phyloP scores from a whole-genome alignment of 1,140 invertebrate species.

The Chironomus striatipennis region DNA sequence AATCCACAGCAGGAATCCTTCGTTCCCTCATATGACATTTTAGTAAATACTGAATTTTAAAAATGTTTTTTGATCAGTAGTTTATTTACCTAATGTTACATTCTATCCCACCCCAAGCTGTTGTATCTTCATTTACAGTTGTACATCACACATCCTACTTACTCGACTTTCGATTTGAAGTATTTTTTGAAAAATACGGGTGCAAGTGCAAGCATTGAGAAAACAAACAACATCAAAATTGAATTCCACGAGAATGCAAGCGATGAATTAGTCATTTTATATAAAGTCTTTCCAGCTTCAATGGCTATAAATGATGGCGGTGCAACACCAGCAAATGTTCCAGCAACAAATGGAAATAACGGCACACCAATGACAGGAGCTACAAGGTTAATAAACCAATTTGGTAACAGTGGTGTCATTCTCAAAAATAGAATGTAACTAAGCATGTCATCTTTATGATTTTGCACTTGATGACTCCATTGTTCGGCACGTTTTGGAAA shows the following conservation, averaged over 20 bases:
- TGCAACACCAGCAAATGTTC: constrained; percentile 88
- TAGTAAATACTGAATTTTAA: too few species aligned
- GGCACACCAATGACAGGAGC: constrained; percentile 96
- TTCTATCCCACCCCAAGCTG: too few species aligned
- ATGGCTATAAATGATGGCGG: constrained; percentile 97
- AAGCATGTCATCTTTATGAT: constrained; percentile 80
- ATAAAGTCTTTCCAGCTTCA: constrained; percentile 92
- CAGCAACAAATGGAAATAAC: constrained; percentile 82
- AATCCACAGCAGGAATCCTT: too few species aligned
- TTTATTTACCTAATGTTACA: too few species aligned
- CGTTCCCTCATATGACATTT: too few species aligned
- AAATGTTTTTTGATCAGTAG: too few species aligned
- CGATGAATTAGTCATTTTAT: constrained; percentile 81
- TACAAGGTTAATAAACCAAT: constrained; percentile 99
- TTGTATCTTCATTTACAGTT: too few species aligned
- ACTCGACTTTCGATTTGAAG: constrained; percentile 74
- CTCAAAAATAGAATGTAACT: constrained; percentile 97
- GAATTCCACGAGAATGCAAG: constrained; percentile 87
- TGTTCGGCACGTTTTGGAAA: constrained; percentile 78
- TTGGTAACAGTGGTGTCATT: constrained; percentile 97
- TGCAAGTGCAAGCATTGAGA: constrained; percentile 75
- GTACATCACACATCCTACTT: constrained; percentile 27
- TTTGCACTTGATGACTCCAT: constrained; percentile 78
- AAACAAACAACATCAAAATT: constrained; percentile 62
- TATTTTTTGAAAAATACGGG: constrained; percentile 86